phyloP scores from a whole-genome alignment of 1,140 invertebrate species.

The Tenebrio molitor region DNA sequence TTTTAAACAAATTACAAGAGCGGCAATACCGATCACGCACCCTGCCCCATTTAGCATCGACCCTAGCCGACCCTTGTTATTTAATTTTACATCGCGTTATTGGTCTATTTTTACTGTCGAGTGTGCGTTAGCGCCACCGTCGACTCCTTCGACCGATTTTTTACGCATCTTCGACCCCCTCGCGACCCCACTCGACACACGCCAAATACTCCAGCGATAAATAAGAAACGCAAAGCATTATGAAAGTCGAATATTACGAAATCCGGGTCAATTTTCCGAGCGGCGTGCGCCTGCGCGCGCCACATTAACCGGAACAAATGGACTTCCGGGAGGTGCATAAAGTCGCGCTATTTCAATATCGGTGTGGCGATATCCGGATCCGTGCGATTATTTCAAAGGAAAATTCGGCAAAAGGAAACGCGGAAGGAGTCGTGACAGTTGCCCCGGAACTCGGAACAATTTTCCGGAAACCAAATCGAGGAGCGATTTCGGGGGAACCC shows the following conservation, averaged over 20 bases:
- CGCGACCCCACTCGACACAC: too few species aligned
- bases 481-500: too few species aligned
- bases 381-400: too few species aligned
- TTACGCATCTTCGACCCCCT: neutral
- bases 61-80: neutral
- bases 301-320: neutral
- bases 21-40: neutral
- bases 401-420: too few species aligned
- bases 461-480: too few species aligned
- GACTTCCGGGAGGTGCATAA: neutral
- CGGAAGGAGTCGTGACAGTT: too few species aligned
- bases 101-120: too few species aligned
- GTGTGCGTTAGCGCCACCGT: too few species aligned
- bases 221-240: neutral
- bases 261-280: slow-evolving; percentile 10
- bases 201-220: too few species aligned
- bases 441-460: too few species aligned
- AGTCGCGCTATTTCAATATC: neutral
- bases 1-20: neutral
- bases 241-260: slow-evolving; percentile 5
- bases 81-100: slow-evolving; percentile 1
- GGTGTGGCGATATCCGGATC: neutral
- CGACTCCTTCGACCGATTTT: neutral
- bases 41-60: neutral
- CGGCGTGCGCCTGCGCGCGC: neutral